phyloP scores from a whole-genome alignment of 1,140 invertebrate species.

The Ostrea edulis region DNA sequence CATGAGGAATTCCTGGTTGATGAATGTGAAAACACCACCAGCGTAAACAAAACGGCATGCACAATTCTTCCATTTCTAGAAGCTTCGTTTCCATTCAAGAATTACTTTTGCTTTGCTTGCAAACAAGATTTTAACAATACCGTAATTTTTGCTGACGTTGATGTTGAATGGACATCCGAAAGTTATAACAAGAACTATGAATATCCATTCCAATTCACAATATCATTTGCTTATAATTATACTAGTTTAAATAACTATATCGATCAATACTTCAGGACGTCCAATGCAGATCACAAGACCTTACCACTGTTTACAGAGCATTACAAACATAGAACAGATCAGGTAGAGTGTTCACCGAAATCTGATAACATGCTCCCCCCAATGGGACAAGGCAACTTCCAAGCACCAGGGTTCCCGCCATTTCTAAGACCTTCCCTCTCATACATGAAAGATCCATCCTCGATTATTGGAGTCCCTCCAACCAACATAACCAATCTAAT shows the following conservation, averaged over 20 bases:
- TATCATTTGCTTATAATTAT: neutral
- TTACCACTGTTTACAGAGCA: too few species aligned
- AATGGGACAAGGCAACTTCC: neutral
- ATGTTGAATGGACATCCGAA: neutral
- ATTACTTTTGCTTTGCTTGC: slow-evolving; percentile 11
- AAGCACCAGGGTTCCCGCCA: neutral
- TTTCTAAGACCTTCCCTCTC: neutral
- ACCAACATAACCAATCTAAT: neutral
- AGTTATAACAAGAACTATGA: neutral
- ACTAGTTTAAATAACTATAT: neutral
- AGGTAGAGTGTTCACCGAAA: neutral
- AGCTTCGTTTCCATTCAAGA: neutral
- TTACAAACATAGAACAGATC: neutral
- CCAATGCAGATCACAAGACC: neutral
- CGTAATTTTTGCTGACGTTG: neutral
- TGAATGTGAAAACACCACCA: neutral
- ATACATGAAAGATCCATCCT: neutral
- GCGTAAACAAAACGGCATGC: neutral
- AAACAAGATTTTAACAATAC: neutral
- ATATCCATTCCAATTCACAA: neutral
- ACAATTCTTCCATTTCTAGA: neutral
- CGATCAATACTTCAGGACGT: neutral
- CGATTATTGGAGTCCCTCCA: neutral
- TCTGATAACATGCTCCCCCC: neutral
- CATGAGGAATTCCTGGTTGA: neutral